Percentiles rank a stretch among this genome's conserved stretches.
phyloP scores from a whole-genome alignment of 2,888 invertebrate genomes.

The Eulithis prunata region DNA sequence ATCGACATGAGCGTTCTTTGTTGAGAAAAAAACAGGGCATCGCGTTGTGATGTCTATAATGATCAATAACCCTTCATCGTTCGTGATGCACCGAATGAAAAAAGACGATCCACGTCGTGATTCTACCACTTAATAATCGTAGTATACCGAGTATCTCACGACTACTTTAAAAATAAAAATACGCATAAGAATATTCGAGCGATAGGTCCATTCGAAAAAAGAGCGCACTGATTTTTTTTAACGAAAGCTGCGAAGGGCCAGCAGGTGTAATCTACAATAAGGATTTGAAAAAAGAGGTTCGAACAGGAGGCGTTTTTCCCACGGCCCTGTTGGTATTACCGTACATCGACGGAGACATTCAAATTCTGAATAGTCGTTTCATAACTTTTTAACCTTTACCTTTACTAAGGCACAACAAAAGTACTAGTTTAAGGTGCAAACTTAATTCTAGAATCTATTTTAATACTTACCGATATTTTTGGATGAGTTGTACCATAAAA shows the following conservation, averaged over 20 bases:
- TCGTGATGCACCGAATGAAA: slow-evolving; percentile 62
- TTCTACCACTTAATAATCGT: slow-evolving; percentile 82
- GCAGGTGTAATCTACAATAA: slow-evolving; percentile 82
- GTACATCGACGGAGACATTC: slow-evolving; percentile 53
- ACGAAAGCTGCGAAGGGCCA: slow-evolving; percentile 81
- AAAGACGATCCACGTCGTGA: slow-evolving; percentile 73
- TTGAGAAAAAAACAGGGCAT: slow-evolving; percentile 58
- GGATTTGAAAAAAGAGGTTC: slow-evolving; percentile 78
- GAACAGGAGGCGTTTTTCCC: slow-evolving; percentile 83
- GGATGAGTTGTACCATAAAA: not conserved
- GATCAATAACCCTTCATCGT: slow-evolving; percentile 76
- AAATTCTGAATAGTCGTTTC: slow-evolving; percentile 53
- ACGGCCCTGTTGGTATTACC: slow-evolving; percentile 70
- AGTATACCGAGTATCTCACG: slow-evolving; percentile 79
- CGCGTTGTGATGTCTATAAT: slow-evolving; percentile 75
- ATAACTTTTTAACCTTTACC: not conserved
- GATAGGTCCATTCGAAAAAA: slow-evolving; percentile 69
- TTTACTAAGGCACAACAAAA: too few relatives aligned
- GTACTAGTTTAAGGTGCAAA: too few relatives aligned
- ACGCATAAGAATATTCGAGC: slow-evolving; percentile 57
- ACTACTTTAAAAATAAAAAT: slow-evolving; percentile 78
- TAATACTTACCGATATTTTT: too few relatives aligned
- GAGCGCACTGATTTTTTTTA: slow-evolving; percentile 76
- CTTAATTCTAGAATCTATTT: too few relatives aligned
- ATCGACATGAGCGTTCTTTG: slow-evolving; percentile 61